Conservation (phyloP, 2,797 vertebrate genomes). For the Cyprinella venusta region DNA sequence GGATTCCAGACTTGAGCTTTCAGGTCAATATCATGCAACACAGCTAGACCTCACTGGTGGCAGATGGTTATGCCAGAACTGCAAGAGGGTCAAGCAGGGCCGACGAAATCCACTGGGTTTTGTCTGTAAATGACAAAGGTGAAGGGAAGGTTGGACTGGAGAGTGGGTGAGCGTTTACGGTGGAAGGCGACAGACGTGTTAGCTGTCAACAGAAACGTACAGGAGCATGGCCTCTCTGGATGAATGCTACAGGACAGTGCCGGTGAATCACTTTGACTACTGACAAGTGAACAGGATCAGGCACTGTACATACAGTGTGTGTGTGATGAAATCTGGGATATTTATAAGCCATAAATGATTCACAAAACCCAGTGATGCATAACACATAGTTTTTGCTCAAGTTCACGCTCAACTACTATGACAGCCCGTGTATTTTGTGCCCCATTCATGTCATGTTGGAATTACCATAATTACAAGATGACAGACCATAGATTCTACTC, state of each 20-base stretch:
- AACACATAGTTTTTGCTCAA: not conserved
- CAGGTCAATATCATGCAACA: slow-evolving; percentile 37
- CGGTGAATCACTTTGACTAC: slow-evolving; percentile 13
- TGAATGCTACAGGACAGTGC: slow-evolving; percentile 14
- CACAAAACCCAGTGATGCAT: not conserved
- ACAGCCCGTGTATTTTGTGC: not conserved
- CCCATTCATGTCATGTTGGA: slow-evolving; percentile 5
- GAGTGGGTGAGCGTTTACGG: slow-evolving; percentile 10
- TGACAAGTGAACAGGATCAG: slow-evolving; percentile 13
- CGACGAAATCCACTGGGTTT: slow-evolving; percentile 23
- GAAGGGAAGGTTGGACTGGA: slow-evolving; percentile 32
- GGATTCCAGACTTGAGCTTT: slow-evolving; percentile 16
- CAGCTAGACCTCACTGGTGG: not conserved
- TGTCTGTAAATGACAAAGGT: slow-evolving; percentile 45
- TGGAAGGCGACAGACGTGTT: slow-evolving; percentile 2
- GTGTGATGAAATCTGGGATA: not conserved
- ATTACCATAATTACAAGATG: slow-evolving; percentile 8
- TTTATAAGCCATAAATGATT: not conserved
- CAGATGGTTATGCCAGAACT: slow-evolving; percentile 31
- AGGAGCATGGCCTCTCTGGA: slow-evolving; percentile 15
- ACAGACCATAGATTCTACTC: not conserved
- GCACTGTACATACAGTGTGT: not conserved
- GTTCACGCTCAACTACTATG: no score
- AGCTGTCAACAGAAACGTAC: slow-evolving; percentile 39
- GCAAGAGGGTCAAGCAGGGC: slow-evolving; percentile 27